phyloP scores from a whole-genome alignment of 2,797 vertebrate genomes.

The Sebastes kiyomatsui region DNA sequence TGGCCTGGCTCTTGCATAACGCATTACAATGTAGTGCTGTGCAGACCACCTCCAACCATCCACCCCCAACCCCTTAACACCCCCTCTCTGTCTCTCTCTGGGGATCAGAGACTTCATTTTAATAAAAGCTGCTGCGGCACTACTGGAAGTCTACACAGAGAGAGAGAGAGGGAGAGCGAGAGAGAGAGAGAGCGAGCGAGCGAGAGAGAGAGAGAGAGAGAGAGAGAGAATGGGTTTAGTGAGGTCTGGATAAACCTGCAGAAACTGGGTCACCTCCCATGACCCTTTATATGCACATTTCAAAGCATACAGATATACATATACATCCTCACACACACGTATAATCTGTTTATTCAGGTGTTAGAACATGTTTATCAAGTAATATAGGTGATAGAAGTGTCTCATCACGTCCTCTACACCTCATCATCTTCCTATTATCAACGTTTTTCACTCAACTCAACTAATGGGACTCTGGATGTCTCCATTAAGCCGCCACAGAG shows the following conservation, averaged over 20 bases:
- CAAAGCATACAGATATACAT: not conserved
- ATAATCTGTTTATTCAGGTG: not conserved
- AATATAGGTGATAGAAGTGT: not conserved
- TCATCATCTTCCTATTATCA: conserved; percentile 13
- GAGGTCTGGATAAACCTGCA: conserved; percentile 16
- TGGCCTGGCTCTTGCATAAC: not conserved
- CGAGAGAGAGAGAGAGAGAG: not conserved
- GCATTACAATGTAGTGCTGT: not conserved
- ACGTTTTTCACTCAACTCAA: not conserved
- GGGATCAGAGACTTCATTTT: conserved; percentile 27
- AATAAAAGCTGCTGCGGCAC: conserved; percentile 39
- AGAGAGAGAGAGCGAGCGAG: not conserved
- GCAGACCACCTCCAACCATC: not conserved
- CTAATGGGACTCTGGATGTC: conserved; percentile 24
- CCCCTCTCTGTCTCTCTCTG: not conserved
- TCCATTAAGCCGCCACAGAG: conserved; percentile 12
- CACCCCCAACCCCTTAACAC: not conserved
- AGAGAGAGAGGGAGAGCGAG: not conserved
- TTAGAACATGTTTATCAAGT: not conserved
- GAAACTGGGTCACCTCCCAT: conserved; percentile 44
- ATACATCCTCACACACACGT: not conserved
- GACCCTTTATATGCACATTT: conserved; percentile 7
- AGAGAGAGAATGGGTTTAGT: conserved; percentile 6
- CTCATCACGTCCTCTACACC: not conserved
- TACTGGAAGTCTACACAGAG: not conserved